phyloP scores from a whole-genome alignment of 2,888 invertebrate species.

The Agrochola lota region DNA sequence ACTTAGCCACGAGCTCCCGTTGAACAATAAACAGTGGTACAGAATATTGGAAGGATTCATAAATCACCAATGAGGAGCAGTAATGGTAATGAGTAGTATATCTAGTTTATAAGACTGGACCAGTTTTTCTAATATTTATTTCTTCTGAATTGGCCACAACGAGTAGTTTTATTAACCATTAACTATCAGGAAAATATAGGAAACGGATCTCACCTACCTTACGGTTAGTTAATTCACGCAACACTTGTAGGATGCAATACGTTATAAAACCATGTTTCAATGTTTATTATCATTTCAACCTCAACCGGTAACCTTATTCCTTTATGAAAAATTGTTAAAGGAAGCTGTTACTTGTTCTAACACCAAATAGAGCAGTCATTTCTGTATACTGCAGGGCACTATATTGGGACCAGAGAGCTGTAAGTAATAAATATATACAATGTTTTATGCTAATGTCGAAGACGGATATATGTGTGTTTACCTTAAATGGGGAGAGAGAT shows the following conservation, averaged over 20 bases:
- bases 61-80: too few species aligned
- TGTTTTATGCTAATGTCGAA: conserved; percentile 34
- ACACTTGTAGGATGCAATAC: conserved; percentile 18
- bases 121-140: too few species aligned
- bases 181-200: neutral
- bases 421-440: conserved; percentile 24
- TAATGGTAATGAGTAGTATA: too few species aligned
- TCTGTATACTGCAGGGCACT: conserved; percentile 9
- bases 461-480: conserved; percentile 3
- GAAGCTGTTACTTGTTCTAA: conserved; percentile 30
- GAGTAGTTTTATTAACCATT: too few species aligned
- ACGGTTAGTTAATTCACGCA: neutral
- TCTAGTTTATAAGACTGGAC: too few species aligned
- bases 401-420: conserved; percentile 18
- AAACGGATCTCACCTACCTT: neutral
- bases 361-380: conserved; percentile 29
- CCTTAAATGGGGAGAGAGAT: conserved; percentile 14
- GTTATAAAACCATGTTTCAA: conserved; percentile 16
- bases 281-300: conserved; percentile 25
- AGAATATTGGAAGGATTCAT: too few species aligned
- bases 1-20: too few species aligned
- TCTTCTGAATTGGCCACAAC: too few species aligned
- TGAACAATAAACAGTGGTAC: too few species aligned
- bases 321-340: conserved; percentile 30
- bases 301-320: conserved; percentile 13